Base-by-base conservation (phyloP, 2,888 invertebrate species). In the Tenthredo notha region DNA sequence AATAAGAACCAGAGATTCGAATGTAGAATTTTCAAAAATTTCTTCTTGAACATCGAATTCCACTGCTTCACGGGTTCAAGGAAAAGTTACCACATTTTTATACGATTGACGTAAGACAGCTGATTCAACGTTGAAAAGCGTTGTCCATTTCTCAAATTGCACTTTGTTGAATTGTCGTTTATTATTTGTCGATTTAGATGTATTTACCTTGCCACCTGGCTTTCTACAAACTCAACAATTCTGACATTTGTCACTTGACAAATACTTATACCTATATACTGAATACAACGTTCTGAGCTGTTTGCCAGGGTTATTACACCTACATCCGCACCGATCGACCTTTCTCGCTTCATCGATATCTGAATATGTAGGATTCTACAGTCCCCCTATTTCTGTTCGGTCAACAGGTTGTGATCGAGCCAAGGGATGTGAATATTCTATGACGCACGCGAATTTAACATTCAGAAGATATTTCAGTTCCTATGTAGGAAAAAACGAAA, bases 331-430 rank as follows among this genome's bases (percentile, higher is more conserved):
- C 29, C 80, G 50, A 77, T 80, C 29, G 80, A 80, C 54, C 37
- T 40, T 80, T 37, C 61, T 61, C 58, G 80, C 61, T 80, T 80
- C 61, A 80, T 80, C 80, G 80, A 80, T 80, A 58, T 80, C 58
- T 80, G 61, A 80, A 80, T 80, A 80, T 80, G 80, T 80, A 61
- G 80, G 40, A 80, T 61, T 80, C 61, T 21, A 37, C 21, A 25
- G 29, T 61, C 21, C 33, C 40, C 37, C 50, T 12, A 25, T 80
- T 78, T 78, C 61, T n/a, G 61, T 29, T 58, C 40, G 61, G 80
- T 80, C 80, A 80, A 80, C 80, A 80, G 80, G 80, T 80, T 80
- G 80, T 12, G 80, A 80, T 80, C 61, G 33, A 61, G 33, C 61
- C 58, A 40, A 80, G 80, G 37, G 61, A 80, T 61, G 80, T 61